phyloP scores from a whole-genome alignment of 1,140 invertebrate genomes.

The Ephestia elutella region DNA sequence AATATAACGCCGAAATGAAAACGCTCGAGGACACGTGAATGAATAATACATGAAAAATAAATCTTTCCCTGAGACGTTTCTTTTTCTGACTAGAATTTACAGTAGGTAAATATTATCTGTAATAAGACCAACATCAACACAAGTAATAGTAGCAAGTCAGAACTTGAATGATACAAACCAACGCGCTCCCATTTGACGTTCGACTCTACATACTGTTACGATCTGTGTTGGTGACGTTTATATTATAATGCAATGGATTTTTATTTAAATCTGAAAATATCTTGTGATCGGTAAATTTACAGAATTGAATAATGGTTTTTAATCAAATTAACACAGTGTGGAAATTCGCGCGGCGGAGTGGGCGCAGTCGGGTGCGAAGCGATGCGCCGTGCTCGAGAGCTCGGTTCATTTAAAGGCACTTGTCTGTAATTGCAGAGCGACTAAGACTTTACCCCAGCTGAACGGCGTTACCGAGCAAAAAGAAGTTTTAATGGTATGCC shows the following conservation, averaged over 20 bases:
- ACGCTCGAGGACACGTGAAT: slow-evolving; percentile 63
- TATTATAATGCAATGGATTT: not conserved
- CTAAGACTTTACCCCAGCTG: slow-evolving; percentile 59
- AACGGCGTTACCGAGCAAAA: slow-evolving; percentile 60
- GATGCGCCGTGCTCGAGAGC: slow-evolving; percentile 71
- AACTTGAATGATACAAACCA: not conserved
- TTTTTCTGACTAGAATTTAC: slow-evolving; percentile 56
- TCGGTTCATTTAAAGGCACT: slow-evolving; percentile 72
- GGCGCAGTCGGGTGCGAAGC: slow-evolving; percentile 59
- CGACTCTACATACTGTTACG: not conserved
- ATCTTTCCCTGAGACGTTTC: slow-evolving; percentile 56
- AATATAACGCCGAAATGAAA: slow-evolving; percentile 66
- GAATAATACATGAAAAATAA: slow-evolving; percentile 72
- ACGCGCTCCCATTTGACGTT: not conserved
- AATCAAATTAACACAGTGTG: slow-evolving; percentile 59
- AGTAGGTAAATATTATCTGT: slow-evolving; percentile 56
- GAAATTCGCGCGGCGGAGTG: slow-evolving; percentile 48
- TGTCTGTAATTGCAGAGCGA: slow-evolving; percentile 70
- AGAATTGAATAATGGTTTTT: slow-evolving; percentile 39
- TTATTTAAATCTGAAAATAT: not conserved
- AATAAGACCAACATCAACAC: slow-evolving; percentile 46
- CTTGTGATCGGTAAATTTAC: slow-evolving; percentile 11
- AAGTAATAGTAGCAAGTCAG: slow-evolving; percentile 16
- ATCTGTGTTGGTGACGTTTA: not conserved
- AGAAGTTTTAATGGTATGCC: slow-evolving; percentile 68